These are phyloP conservation scores for Bombycilla garrulus DNA, from an alignment of 2,113 vertebrate species.

Conservation along the genomic window DNA sequence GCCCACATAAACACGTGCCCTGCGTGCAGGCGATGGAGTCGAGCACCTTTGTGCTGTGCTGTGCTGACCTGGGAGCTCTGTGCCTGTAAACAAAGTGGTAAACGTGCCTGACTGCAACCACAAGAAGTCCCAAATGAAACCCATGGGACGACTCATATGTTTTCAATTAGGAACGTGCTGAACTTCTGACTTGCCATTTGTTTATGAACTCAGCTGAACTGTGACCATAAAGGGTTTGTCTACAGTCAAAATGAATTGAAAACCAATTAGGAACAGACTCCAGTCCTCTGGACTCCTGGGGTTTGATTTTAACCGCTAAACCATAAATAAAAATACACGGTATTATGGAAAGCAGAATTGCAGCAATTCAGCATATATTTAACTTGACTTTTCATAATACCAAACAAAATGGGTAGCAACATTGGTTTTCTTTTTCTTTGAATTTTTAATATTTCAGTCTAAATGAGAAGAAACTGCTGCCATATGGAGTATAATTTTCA, in stretches of 20 bases:
- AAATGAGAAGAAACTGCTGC: neutral
- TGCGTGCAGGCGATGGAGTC: rapidly evolving
- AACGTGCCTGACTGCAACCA: neutral
- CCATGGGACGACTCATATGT: neutral
- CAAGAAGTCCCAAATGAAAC: neutral
- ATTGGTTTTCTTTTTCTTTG: neutral
- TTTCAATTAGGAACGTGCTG: neutral
- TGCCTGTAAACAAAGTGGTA: neutral
- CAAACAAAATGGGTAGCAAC: neutral
- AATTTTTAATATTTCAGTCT: neutral
- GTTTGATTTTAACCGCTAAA: conserved; percentile 10
- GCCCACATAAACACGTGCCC: neutral
- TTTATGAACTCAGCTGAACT: conserved; percentile 3
- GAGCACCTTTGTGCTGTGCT: neutral
- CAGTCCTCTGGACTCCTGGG: neutral
- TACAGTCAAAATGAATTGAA: conserved; percentile 3
- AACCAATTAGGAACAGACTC: neutral
- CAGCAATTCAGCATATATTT: neutral
- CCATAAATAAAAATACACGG: neutral
- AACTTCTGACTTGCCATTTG: conserved; percentile 33
- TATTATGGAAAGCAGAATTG: neutral
- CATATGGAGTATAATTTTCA: neutral
- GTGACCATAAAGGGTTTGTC: neutral
- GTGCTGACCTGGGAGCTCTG: neutral
- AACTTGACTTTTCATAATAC: neutral